Evolutionary conservation across 2,113 vertebrate species (phyloP).

Genomic region (Dolichotis patagonum): DNA sequence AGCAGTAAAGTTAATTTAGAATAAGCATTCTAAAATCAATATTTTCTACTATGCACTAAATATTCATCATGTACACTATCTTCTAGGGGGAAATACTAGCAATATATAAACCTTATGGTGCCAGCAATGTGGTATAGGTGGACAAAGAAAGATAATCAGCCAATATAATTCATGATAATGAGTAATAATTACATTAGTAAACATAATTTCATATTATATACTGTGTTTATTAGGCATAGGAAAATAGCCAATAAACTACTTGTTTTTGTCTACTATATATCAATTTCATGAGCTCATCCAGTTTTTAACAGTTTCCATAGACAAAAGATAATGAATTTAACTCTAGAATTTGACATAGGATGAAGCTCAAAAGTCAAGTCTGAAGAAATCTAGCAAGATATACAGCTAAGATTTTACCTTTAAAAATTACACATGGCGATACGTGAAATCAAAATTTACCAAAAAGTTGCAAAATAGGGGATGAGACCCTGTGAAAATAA

Average conservation of each 20-base stretch:
- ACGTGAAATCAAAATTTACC: constrained; percentile 7
- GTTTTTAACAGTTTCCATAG: not conserved
- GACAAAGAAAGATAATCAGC: not conserved
- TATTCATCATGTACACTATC: not conserved
- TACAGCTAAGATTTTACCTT: not conserved
- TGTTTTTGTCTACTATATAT: not conserved
- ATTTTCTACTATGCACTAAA: not conserved
- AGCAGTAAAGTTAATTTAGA: not conserved
- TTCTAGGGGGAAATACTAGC: not conserved
- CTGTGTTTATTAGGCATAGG: not conserved
- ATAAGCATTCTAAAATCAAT: not conserved
- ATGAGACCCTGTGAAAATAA: not conserved
- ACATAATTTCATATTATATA: not conserved
- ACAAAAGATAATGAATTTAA: not conserved
- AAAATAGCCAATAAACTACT: not conserved
- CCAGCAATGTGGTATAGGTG: not conserved
- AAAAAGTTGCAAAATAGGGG: not conserved
- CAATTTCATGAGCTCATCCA: not conserved
- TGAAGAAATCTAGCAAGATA: not conserved
- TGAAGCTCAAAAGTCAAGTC: not conserved
- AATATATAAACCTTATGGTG: not conserved
- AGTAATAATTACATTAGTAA: not conserved
- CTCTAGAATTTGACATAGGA: not conserved
- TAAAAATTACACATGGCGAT: constrained; percentile 28
- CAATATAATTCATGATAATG: not conserved